Percentiles rank a stretch among this genome's conserved stretches.
phyloP scores from a whole-genome alignment of 2,113 vertebrate genomes.

The Phylloscopus trochilus region DNA sequence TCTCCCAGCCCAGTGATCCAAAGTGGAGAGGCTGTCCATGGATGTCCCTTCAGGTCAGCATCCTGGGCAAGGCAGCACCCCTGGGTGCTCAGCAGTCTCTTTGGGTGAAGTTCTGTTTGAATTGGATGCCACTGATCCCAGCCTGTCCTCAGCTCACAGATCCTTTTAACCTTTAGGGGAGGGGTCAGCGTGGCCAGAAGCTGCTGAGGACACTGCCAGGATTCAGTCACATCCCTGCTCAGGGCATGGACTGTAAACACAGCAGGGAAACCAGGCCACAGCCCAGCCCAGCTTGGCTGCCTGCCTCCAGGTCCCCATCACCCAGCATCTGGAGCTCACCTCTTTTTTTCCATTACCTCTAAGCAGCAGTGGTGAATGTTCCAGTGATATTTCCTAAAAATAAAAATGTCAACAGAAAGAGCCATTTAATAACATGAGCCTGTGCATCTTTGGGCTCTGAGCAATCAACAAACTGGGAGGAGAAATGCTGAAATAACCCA shows the following conservation, averaged over 20 bases:
- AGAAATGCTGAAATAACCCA: background rate
- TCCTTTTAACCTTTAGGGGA: background rate
- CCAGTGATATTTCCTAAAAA: background rate
- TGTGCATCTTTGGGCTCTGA: background rate
- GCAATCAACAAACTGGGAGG: background rate
- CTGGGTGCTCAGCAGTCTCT: background rate
- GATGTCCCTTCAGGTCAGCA: background rate
- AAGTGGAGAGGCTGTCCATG: background rate
- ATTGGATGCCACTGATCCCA: background rate
- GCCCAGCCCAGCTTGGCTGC: background rate
- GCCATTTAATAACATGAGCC: background rate
- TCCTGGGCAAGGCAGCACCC: background rate
- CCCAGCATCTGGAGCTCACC: background rate
- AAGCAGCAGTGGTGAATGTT: background rate
- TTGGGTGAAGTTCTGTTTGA: background rate
- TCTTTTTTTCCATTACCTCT: background rate
- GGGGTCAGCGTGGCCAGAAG: fast-evolving
- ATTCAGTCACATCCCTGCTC: background rate
- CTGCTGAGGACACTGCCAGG: background rate
- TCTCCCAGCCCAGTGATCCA: fast-evolving
- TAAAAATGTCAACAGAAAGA: background rate
- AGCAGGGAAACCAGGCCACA: background rate
- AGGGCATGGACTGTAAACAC: background rate
- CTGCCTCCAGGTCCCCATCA: background rate
- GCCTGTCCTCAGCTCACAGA: background rate